A percentile compares a stretch with the other conserved stretches of the same genome.
These are phyloP conservation scores for Thomomys bottae DNA, from an alignment of 2,113 vertebrate genomes.

Conservation along the genomic window DNA sequence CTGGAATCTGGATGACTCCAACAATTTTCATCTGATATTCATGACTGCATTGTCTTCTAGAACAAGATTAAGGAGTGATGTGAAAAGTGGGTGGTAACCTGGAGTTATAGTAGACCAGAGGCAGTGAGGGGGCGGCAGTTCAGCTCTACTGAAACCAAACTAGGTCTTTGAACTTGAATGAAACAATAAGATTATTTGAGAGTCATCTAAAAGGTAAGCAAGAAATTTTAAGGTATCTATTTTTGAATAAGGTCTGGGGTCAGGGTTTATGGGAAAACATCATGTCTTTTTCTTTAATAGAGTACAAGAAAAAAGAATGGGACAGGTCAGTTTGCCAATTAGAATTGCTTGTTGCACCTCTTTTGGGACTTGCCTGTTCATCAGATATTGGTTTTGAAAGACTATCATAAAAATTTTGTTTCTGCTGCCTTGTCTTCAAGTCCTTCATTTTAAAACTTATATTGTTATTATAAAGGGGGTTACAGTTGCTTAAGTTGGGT, in stretches of 20 bases:
- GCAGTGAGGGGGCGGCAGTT: not conserved
- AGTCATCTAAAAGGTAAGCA: constrained; percentile 44
- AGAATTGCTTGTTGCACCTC: too few relatives aligned
- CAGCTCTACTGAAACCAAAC: not conserved
- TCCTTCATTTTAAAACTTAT: too few relatives aligned
- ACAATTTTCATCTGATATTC: not conserved
- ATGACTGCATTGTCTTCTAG: not conserved
- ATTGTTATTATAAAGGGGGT: too few relatives aligned
- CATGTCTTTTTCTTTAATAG: not conserved
- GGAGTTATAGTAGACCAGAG: not conserved
- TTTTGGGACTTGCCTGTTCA: too few relatives aligned
- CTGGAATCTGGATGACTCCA: not conserved
- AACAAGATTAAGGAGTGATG: constrained; percentile 10
- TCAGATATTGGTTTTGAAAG: too few relatives aligned
- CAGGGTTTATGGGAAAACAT: not conserved
- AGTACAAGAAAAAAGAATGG: not conserved
- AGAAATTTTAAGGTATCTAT: not conserved
- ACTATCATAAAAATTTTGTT: too few relatives aligned
- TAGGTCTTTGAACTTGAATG: constrained; percentile 8
- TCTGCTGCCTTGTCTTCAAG: too few relatives aligned
- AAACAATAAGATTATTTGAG: constrained; percentile 2
- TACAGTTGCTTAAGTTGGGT: too few relatives aligned
- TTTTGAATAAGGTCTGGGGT: not conserved
- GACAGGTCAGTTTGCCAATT: too few relatives aligned
- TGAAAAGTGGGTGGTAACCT: constrained; percentile 8